Base-by-base conservation (phyloP, 2,888 invertebrate species). In the Bugulina stolonifera region DNA sequence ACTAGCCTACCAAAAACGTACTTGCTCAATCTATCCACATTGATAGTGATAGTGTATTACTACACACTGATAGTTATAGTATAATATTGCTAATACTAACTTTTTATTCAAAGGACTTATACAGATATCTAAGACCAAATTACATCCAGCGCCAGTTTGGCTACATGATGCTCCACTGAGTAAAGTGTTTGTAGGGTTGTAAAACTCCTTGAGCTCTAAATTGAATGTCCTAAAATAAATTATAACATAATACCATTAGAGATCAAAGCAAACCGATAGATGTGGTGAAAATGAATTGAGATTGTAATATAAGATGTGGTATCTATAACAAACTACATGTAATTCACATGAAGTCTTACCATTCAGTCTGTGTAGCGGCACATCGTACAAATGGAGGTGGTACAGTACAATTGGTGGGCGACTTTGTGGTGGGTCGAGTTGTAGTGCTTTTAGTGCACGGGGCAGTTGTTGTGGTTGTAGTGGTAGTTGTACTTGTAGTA, bases 181-280 rank as follows among this genome's bases (percentile, higher is more conserved):
- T 27, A 64, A 27, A 34, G 64, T 64, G 32, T 34, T 64, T 29
- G 64, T 64, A 10, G 64, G 64, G 34, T 64, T 64, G 32, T 27
- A 25, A 27, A 25, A 64, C 5, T 14, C 27, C n/a, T 29, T 14
- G 3, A 64, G 64, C 32, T 64, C n/a, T 64, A 64, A 14, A n/a
- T n/a, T n/a, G n/a, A n/a, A n/a, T n/a, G n/a, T n/a, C n/a, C n/a
- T n/a, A n/a, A n/a, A n/a, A n/a, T n/a, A n/a, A n/a, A n/a, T n/a
- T n/a, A n/a, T n/a, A n/a, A n/a, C n/a, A n/a, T n/a, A n/a, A n/a
- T n/a, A n/a, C n/a, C n/a, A n/a, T n/a, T n/a, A n/a, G n/a, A n/a
- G n/a, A n/a, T n/a, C n/a, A n/a, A n/a, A n/a, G n/a, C n/a, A n/a
- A n/a, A n/a, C n/a, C n/a, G n/a, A n/a, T n/a, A n/a, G n/a, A n/a